Evolutionary conservation across 2,113 vertebrate species (phyloP).

Genomic region (Petrocephalus zakoni): DNA sequence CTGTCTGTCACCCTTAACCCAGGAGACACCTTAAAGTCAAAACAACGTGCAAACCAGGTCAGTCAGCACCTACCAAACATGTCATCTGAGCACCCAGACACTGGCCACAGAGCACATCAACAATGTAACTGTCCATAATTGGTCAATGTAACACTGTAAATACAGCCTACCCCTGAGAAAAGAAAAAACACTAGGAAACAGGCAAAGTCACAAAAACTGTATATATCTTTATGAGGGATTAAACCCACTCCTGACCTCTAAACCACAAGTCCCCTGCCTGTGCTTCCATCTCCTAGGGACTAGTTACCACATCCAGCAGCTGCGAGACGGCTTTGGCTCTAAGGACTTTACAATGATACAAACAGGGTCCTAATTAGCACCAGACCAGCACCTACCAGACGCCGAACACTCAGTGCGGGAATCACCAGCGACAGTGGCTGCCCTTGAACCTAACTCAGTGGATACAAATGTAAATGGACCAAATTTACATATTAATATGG

Average conservation of each 20-base stretch:
- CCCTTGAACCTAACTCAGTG: constrained; percentile 23
- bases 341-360: constrained; percentile 21
- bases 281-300: constrained; percentile 23
- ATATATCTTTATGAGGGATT: background rate
- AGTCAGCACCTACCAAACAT: constrained; percentile 30
- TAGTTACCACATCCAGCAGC: constrained; percentile 37
- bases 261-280: constrained; percentile 24
- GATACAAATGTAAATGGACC: constrained; percentile 35
- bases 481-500: constrained; percentile 34
- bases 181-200: background rate
- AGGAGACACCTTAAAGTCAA: constrained; percentile 36
- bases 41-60: constrained; percentile 36
- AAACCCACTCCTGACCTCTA: background rate
- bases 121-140: background rate
- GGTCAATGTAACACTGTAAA: constrained; percentile 5
- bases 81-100: background rate
- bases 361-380: constrained; percentile 42
- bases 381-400: constrained; percentile 23
- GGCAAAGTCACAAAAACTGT: background rate
- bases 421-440: background rate
- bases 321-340: constrained; percentile 19
- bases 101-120: background rate
- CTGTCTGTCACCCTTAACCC: constrained; percentile 43
- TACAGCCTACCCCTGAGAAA: background rate
- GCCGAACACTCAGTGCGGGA: background rate